These are phyloP conservation scores for Microvelia longipes DNA, from an alignment of 1,140 invertebrate species.

Conservation along the genomic window DNA sequence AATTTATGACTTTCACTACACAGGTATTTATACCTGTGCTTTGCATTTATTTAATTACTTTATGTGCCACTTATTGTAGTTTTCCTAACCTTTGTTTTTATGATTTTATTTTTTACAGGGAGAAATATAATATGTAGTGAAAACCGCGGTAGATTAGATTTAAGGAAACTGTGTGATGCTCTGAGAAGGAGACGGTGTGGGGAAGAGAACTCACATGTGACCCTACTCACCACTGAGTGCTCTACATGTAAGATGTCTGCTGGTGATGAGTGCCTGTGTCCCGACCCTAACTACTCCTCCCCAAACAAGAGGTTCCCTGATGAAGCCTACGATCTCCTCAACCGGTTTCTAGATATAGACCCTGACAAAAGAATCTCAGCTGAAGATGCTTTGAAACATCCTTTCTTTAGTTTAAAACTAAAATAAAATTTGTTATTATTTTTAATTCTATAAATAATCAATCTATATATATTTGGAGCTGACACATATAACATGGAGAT, in stretches of 20 bases:
- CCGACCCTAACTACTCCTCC: neutral
- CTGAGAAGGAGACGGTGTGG: neutral
- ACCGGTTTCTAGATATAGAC: constrained; percentile 57
- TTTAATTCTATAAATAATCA: too few relatives aligned
- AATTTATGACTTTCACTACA: too few relatives aligned
- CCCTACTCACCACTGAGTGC: neutral
- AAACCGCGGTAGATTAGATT: constrained; percentile 33
- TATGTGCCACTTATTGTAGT: neutral
- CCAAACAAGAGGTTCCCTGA: constrained; percentile 35
- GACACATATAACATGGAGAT: too few relatives aligned
- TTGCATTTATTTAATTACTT: constrained; percentile 4
- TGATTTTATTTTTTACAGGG: constrained; percentile 24
- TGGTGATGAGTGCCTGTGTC: constrained; percentile 7
- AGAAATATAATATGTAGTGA: constrained; percentile 40
- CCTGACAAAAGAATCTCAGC: constrained; percentile 55
- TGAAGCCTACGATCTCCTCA: constrained; percentile 55
- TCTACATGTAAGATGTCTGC: neutral
- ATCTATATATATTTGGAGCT: too few relatives aligned
- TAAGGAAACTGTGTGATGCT: constrained; percentile 34
- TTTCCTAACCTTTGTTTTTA: too few relatives aligned
- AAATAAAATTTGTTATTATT: too few relatives aligned
- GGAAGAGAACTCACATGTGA: neutral
- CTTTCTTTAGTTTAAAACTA: constrained; percentile 39
- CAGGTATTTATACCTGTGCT: too few relatives aligned
- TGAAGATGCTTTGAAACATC: constrained; percentile 51